Evolutionary conservation across 2,888 invertebrate genomes (phyloP).

Genomic region (Tuberolachnus salignus): DNA sequence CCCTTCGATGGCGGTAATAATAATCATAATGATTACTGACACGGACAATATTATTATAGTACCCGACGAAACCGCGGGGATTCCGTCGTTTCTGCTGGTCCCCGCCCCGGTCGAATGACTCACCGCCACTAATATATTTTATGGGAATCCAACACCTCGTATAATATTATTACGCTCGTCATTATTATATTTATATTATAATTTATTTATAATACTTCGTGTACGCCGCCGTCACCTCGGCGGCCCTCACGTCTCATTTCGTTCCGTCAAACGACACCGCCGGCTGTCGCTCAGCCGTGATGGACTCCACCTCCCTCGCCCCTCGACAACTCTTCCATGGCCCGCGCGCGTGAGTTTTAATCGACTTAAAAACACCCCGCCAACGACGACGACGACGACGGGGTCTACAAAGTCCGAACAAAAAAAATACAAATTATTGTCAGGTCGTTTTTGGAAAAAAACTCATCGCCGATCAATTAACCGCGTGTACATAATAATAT

Average conservation of each 20-base stretch:
- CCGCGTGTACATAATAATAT: too few species aligned
- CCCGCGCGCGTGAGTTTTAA: too few species aligned
- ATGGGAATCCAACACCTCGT: conserved; percentile 41
- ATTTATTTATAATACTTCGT: neutral
- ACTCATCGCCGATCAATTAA: too few species aligned
- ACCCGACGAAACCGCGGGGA: conserved; percentile 37
- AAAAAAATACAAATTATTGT: neutral
- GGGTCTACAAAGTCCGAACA: neutral
- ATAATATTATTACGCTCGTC: neutral
- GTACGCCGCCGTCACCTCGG: conserved; percentile 20
- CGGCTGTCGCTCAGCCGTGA: neutral
- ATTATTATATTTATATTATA: neutral
- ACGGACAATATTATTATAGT: too few species aligned
- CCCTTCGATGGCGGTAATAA: too few species aligned
- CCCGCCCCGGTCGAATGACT: conserved; percentile 20
- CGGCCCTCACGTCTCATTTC: conserved; percentile 33
- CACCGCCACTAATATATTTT: conserved; percentile 35
- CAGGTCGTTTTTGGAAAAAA: too few species aligned
- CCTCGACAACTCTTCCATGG: too few species aligned
- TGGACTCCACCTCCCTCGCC: neutral
- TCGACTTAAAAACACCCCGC: conserved; percentile 1
- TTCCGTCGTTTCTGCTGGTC: neutral
- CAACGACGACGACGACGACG: too few species aligned
- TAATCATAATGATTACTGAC: too few species aligned
- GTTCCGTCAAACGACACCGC: conserved; percentile 18